A percentile compares a stretch with the other conserved stretches of the same genome.
Conservation (phyloP, 2,113 vertebrate species). For the Dissostichus mawsoni region DNA sequence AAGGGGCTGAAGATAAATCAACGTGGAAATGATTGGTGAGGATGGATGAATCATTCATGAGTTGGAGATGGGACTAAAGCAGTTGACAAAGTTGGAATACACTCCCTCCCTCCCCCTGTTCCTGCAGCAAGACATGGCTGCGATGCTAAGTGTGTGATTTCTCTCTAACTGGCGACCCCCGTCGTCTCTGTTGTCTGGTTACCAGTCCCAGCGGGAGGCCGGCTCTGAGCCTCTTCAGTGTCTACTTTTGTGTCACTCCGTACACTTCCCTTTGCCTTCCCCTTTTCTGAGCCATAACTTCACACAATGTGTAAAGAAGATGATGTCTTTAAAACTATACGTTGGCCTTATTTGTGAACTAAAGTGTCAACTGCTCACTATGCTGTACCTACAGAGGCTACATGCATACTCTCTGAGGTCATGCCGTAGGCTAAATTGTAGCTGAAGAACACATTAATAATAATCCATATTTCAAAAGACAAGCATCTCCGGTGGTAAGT, state of each 20-base stretch:
- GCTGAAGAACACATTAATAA: no score
- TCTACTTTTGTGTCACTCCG: neutral
- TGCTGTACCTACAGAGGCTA: no score
- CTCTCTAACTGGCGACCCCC: slow-evolving; percentile 57
- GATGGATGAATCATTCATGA: slow-evolving; percentile 76
- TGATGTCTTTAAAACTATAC: neutral
- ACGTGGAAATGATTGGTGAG: slow-evolving; percentile 72
- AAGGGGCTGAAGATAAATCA: slow-evolving; percentile 66
- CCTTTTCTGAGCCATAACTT: neutral
- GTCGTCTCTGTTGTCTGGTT: slow-evolving; percentile 53
- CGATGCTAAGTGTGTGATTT: slow-evolving; percentile 52
- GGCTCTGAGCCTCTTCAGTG: slow-evolving; percentile 41
- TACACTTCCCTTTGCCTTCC: neutral
- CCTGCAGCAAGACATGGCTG: slow-evolving; percentile 32
- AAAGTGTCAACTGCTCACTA: neutral
- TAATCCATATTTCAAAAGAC: no score
- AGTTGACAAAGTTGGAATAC: slow-evolving; percentile 53
- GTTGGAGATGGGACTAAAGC: slow-evolving; percentile 58
- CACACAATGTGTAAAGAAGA: neutral
- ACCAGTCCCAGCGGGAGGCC: slow-evolving; percentile 46
- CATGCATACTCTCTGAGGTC: no score
- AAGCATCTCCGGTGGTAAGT: no score
- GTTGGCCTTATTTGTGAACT: neutral
- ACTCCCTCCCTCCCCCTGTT: slow-evolving; percentile 18
- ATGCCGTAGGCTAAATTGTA: no score